Evolutionary conservation across 2,888 invertebrate genomes (phyloP).

Genomic region (Andrena trimmerana): DNA sequence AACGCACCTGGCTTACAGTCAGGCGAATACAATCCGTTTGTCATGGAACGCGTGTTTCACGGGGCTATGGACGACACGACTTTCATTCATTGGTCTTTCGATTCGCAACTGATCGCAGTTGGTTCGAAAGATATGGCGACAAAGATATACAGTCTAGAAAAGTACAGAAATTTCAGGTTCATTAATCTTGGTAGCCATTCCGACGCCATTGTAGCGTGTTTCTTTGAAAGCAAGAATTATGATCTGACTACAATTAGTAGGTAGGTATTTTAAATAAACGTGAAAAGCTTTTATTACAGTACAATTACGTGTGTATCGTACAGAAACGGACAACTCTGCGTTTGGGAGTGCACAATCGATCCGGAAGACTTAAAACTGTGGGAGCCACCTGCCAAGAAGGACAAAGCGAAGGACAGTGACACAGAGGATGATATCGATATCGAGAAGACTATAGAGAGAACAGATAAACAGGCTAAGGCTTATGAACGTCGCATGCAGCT

Average conservation of each 20-base stretch:
- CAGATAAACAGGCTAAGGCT: slow-evolving; percentile 83
- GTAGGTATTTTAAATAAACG: slow-evolving; percentile 70
- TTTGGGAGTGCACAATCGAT: slow-evolving; percentile 94
- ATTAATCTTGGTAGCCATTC: slow-evolving; percentile 94
- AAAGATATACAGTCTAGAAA: slow-evolving; percentile 92
- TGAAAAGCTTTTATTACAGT: not conserved
- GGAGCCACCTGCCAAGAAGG: slow-evolving; percentile 85
- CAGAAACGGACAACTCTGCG: slow-evolving; percentile 92
- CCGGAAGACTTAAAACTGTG: slow-evolving; percentile 89
- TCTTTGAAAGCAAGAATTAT: slow-evolving; percentile 94
- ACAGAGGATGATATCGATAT: slow-evolving; percentile 89
- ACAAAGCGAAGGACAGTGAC: slow-evolving; percentile 73
- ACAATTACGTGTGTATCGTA: slow-evolving; percentile 18
- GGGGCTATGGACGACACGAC: slow-evolving; percentile 94
- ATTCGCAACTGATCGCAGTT: slow-evolving; percentile 95
- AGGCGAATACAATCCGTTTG: slow-evolving; percentile 95
- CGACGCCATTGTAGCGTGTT: slow-evolving; percentile 93
- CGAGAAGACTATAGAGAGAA: slow-evolving; percentile 87
- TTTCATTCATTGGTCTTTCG: slow-evolving; percentile 96
- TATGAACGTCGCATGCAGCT: slow-evolving; percentile 40
- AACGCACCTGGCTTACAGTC: slow-evolving; percentile 92
- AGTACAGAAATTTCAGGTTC: slow-evolving; percentile 90
- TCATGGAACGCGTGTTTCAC: slow-evolving; percentile 93
- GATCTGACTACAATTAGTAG: slow-evolving; percentile 92
- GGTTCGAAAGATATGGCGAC: slow-evolving; percentile 96